phyloP scores from a whole-genome alignment of 2,888 invertebrate species.

The Escarpia spicata region DNA sequence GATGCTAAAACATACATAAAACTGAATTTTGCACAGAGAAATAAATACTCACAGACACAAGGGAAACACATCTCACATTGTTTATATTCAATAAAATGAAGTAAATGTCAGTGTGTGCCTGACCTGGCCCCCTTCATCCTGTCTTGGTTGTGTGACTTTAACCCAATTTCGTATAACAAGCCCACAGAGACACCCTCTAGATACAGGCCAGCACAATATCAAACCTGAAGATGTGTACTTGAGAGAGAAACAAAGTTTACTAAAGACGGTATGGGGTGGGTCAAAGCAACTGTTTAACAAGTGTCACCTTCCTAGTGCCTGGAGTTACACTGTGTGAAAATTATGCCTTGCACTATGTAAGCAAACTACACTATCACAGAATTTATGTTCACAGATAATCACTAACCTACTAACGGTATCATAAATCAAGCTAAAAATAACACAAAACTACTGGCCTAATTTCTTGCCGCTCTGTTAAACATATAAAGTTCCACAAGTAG shows the following conservation, averaged over 20 bases:
- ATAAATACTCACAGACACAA: too few relatives aligned
- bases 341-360: neutral
- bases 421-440: neutral
- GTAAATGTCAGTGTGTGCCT: too few relatives aligned
- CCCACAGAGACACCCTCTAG: neutral
- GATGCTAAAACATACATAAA: too few relatives aligned
- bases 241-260: neutral
- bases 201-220: neutral
- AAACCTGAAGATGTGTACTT: neutral
- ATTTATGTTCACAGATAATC: conserved; percentile 3
- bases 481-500: neutral
- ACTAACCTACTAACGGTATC: neutral
- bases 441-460: neutral
- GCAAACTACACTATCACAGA: neutral
- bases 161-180: too few relatives aligned
- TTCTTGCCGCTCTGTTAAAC: neutral
- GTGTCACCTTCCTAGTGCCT: neutral
- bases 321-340: neutral
- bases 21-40: too few relatives aligned
- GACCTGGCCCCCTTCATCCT: too few relatives aligned
- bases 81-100: too few relatives aligned
- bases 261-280: neutral
- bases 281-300: neutral
- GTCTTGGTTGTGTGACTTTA: too few relatives aligned
- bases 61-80: too few relatives aligned